These are phyloP conservation scores for Gadus chalcogrammus DNA, from an alignment of 2,113 vertebrate genomes.

Conservation along the genomic window DNA sequence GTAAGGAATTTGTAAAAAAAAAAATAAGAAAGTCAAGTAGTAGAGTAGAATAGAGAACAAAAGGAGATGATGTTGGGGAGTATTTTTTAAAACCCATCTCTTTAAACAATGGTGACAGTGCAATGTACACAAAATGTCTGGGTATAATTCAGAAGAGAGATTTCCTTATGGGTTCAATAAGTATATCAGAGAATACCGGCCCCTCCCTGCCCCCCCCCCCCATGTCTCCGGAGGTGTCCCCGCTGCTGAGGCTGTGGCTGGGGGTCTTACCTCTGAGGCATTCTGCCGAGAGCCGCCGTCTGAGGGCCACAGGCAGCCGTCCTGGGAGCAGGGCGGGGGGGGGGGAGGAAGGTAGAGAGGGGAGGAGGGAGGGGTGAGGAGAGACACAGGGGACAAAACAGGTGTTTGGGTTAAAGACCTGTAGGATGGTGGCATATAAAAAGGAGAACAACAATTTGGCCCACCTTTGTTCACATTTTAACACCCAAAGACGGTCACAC, in stretches of 20 bases:
- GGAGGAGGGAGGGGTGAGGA: background rate
- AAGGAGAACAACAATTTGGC: background rate
- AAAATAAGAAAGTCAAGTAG: too few relatives aligned
- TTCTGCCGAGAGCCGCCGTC: constrained; percentile 63
- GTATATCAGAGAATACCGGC: background rate
- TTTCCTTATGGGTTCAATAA: constrained; percentile 15
- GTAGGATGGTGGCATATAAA: background rate
- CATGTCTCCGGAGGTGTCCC: background rate
- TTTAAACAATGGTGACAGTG: too few relatives aligned
- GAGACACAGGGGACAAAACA: background rate
- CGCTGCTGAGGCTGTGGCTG: background rate
- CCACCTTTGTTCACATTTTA: background rate
- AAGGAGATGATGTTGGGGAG: too few relatives aligned
- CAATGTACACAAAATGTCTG: too few relatives aligned
- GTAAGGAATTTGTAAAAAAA: too few relatives aligned
- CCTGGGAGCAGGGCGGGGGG: constrained; percentile 36
- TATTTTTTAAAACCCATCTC: too few relatives aligned
- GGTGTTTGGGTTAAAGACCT: background rate
- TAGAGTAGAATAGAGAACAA: too few relatives aligned
- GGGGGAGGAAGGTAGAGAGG: background rate
- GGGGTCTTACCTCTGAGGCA: constrained; percentile 64
- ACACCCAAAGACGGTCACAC: too few relatives aligned
- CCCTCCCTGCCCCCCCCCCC: background rate
- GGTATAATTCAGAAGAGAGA: background rate
- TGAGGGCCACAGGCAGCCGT: constrained; percentile 69